Percentiles rank a stretch among this genome's conserved stretches.
These are phyloP conservation scores for Sigmodon hispidus DNA, from an alignment of 2,113 vertebrate species.

Conservation along the genomic window DNA sequence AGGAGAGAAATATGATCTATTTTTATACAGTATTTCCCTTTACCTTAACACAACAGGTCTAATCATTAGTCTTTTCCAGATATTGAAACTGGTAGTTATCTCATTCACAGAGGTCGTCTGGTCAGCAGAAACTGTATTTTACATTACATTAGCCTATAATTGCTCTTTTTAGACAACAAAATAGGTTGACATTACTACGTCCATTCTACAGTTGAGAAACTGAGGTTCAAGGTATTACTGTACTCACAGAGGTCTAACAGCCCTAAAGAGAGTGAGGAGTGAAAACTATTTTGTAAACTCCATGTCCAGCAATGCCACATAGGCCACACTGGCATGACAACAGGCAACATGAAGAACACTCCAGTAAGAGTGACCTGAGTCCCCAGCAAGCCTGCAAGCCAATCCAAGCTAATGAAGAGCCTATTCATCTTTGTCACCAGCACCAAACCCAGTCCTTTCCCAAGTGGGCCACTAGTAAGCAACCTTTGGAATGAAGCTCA, in stretches of 20 bases:
- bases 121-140: not conserved
- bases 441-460: not conserved
- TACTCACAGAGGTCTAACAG: not conserved
- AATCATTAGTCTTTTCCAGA: not conserved
- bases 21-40: not conserved
- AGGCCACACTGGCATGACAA: not conserved
- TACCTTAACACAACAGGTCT: not conserved
- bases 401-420: not conserved
- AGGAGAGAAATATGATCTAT: not conserved
- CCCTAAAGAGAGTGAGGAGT: not conserved
- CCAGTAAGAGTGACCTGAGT: not conserved
- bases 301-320: too few species aligned
- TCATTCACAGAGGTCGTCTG: not conserved
- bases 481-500: not conserved
- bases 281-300: not conserved
- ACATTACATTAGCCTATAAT: not conserved
- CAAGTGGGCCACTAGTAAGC: not conserved
- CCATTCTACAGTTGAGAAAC: not conserved
- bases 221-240: not conserved
- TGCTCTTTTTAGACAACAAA: not conserved
- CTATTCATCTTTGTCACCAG: not conserved
- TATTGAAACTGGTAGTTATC: not conserved
- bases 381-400: not conserved
- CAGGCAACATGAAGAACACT: not conserved
- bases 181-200: not conserved